Conservation (phyloP, 2,113 vertebrate genomes). For the Haplochromis burtoni region DNA sequence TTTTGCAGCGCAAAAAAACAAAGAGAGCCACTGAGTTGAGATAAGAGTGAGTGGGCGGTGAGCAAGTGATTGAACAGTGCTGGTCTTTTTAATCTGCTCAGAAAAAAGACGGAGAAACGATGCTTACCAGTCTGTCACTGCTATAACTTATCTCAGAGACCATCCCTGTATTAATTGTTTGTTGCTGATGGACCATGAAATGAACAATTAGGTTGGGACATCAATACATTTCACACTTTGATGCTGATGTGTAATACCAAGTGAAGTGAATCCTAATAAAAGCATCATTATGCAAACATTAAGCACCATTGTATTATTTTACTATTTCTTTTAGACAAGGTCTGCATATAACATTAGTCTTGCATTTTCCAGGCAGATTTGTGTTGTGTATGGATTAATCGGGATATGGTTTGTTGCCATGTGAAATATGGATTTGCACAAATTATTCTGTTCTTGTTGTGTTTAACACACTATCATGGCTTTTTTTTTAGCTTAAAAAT, state of each 20-base stretch:
- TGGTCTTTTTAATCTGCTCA: slow-evolving; percentile 23
- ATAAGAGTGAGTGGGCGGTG: not conserved
- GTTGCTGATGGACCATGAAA: slow-evolving; percentile 55
- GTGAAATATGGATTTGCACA: not conserved
- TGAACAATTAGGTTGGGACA: slow-evolving; percentile 59
- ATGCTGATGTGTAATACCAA: slow-evolving; percentile 26
- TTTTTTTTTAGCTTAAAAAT: not conserved
- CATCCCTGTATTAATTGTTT: slow-evolving; percentile 55
- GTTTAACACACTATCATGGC: not conserved
- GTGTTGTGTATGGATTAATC: not conserved
- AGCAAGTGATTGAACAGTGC: not conserved
- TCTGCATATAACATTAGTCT: not conserved
- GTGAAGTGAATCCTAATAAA: slow-evolving; percentile 6
- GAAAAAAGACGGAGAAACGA: not conserved
- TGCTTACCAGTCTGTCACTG: slow-evolving; percentile 8
- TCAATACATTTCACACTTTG: slow-evolving; percentile 60
- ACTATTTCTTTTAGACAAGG: not conserved
- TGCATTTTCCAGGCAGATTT: not conserved
- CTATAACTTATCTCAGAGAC: slow-evolving; percentile 37
- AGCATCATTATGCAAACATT: slow-evolving; percentile 5
- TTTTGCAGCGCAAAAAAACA: not conserved
- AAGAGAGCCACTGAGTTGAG: not conserved
- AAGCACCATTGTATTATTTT: not conserved
- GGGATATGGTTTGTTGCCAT: not conserved
- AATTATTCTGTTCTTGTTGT: not conserved